Conservation (phyloP, 1,140 invertebrate species). For the Drosophila pruinosa region DNA sequence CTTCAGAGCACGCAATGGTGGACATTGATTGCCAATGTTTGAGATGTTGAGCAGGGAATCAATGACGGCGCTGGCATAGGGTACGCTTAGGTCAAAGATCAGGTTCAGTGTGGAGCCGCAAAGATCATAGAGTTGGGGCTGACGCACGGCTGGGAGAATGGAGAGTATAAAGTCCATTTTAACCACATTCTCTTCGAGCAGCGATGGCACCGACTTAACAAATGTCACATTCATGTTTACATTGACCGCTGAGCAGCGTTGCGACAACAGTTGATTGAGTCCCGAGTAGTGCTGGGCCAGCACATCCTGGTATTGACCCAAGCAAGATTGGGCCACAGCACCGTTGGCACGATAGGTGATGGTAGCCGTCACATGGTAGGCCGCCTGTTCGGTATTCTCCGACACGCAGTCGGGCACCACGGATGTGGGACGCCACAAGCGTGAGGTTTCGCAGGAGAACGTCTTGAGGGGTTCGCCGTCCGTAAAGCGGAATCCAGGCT, state of each 20-base stretch:
- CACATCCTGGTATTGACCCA: conserved; percentile 93
- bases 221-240: conserved; percentile 97
- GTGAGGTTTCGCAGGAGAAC: conserved; percentile 91
- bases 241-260: conserved; percentile 96
- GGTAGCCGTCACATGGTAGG: conserved; percentile 95
- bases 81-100: conserved; percentile 96
- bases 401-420: conserved; percentile 97
- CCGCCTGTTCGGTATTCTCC: conserved; percentile 96
- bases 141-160: conserved; percentile 93
- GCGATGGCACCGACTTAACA: conserved; percentile 89
- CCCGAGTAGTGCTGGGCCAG: conserved; percentile 91
- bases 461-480: conserved; percentile 94
- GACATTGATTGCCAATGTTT: conserved; percentile 94
- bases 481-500: conserved; percentile 95
- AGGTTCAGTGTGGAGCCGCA: conserved; percentile 96
- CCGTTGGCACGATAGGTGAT: conserved; percentile 95
- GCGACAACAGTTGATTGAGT: conserved; percentile 92
- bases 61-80: conserved; percentile 95
- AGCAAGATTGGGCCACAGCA: conserved; percentile 91
- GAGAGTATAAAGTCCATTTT: conserved; percentile 94
- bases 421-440: conserved; percentile 91
- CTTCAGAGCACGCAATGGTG: conserved; percentile 92
- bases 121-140: conserved; percentile 95
- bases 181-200: conserved; percentile 93
- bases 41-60: conserved; percentile 94